Base-by-base conservation (phyloP, 2,888 invertebrate species). In the Sycophila texana region DNA sequence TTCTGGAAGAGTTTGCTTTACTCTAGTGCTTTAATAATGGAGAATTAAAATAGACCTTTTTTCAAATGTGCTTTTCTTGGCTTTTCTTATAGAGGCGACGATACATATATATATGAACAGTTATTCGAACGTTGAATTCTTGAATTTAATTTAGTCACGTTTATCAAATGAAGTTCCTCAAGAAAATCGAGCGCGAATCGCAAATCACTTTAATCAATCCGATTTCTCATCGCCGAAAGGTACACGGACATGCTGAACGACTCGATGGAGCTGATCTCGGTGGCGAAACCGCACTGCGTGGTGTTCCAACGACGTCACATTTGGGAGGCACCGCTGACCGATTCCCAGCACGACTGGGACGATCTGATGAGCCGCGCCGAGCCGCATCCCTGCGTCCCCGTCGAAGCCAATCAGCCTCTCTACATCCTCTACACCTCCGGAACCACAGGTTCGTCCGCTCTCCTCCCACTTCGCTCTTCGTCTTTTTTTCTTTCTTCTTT, bases 371-470 rank as follows among this genome's bases (percentile, higher is more conserved):
- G 90, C 77, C 91, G 92, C 80, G 92, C 94, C 0, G 92, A 93
- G 4, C 94, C 95, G 0, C 94, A 95, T 71, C 94, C 95, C 1
- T 97, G 97, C 88, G 95, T 97, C 0, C 93, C 98, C 0, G 94
- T 97, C 0, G 95, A 96, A 85, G 95, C 98, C 0, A 97, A 96
- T 85, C 96, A 98, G 85, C 97, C 98, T 0, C 91, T 98, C 13
- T 98, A 98, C 87, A 95, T 98, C 81, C 92, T 98, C 4, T 98
- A 98, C 88, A 98, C 98, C 0, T 98, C 98, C 2, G 97, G 97
- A 82, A 95, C 95, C n/a, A 95, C 95, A 77, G 95, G 95, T 92
- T 91, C 88, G 39, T 39, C 39, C 22, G 51, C 26, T n/a, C 22
- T 22, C 57, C 57, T 60, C 57, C 26, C 14, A 57, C 57, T 1